Evolutionary conservation across 2,113 vertebrate species (phyloP).

Genomic region (Trochalopteron elliotii): DNA sequence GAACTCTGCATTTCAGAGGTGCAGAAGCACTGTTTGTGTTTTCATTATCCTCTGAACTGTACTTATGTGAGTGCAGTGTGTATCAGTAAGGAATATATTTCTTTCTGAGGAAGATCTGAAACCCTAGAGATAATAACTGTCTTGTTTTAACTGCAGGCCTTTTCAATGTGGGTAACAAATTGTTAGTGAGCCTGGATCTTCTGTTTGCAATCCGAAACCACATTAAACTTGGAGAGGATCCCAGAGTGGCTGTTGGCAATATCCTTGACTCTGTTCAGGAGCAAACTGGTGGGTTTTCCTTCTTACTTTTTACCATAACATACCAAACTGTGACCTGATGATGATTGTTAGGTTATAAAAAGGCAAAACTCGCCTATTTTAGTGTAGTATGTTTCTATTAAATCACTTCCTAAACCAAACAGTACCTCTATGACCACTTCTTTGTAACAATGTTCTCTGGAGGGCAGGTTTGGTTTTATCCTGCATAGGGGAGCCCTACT

Average conservation of each 20-base stretch:
- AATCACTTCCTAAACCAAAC: not conserved
- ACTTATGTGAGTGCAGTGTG: fast-evolving
- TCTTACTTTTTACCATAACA: not conserved
- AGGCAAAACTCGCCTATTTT: not conserved
- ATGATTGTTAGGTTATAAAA: not conserved
- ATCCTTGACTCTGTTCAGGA: slow-evolving; percentile 83
- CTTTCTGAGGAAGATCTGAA: not conserved
- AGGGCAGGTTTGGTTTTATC: not conserved
- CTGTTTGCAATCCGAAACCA: slow-evolving; percentile 88
- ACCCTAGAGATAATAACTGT: not conserved
- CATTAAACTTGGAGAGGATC: slow-evolving; percentile 88
- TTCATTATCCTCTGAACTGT: not conserved
- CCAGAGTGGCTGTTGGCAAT: slow-evolving; percentile 74
- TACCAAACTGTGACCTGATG: not conserved
- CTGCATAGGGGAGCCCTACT: not conserved
- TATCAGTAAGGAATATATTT: not conserved
- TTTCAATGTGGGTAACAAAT: slow-evolving; percentile 93
- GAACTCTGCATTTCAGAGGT: not conserved
- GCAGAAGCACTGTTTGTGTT: not conserved
- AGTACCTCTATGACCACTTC: not conserved
- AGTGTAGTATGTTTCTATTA: not conserved
- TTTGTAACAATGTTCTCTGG: not conserved
- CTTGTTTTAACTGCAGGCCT: slow-evolving; percentile 80
- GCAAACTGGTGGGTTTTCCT: slow-evolving; percentile 78
- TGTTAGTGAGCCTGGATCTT: slow-evolving; percentile 93